Base-by-base conservation (phyloP, 2,797 vertebrate genomes). In the Vespertilio murinus region DNA sequence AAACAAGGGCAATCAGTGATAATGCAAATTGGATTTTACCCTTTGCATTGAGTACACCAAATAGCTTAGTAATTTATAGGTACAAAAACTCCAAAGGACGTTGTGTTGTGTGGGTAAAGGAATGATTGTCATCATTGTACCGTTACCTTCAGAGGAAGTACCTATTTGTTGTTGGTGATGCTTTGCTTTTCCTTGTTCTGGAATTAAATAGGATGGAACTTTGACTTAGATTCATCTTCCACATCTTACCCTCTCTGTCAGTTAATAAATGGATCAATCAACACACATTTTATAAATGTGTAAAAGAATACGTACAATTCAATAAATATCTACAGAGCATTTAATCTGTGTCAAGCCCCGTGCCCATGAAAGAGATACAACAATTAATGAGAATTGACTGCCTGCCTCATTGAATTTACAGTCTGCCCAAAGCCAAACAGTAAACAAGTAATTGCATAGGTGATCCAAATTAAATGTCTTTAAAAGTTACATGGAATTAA, bases 401-500 rank as follows among this genome's bases (percentile, higher is more conserved):
- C 13, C 67, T 82, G 20, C 64, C 49, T 86, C 6, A 0, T 40
- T 75, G 71, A 70, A 80, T 47, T 86, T 89, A 74, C 8, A 80
- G 5, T 79, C 17, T 86, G 20, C 77, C 65, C 86, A 54, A 79
- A 87, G 91, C 89, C 64, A 49, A 89, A n/a, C 49, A 69, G 35
- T 69, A 73, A 80, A 49, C 52, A 89, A 49, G 52, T 67, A 73
- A 78, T 96, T 91, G 54, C 47, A 83, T 45, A 84, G 23, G 9
- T 38, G 70, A 82, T 88, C 22, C 20, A 81, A 56, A 70, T 69
- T 71, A 94, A 93, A 70, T 81, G 35, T 59, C 38, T 82, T 20
- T 83, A 73, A 92, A 87, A 90, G 75, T 85, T 88, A 74, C 86
- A 70, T 35, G 75, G 65, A 47, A 70, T 47, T 93, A 30, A 88